These are phyloP conservation scores for Caenorhabditis sp. DNA, from an alignment of 2,888 invertebrate genomes.

Conservation along the genomic window DNA sequence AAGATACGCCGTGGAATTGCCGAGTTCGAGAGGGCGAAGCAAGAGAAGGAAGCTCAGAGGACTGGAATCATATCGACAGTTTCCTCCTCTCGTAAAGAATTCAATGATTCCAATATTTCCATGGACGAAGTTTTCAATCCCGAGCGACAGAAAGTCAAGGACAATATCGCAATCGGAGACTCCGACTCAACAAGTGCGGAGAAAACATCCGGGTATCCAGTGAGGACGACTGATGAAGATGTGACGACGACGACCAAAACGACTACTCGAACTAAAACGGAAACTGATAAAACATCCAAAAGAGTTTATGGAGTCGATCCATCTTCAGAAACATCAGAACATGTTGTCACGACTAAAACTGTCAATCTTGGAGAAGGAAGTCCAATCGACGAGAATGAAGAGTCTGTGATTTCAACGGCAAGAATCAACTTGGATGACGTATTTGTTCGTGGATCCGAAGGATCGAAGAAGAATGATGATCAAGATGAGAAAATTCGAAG, in stretches of 20 bases:
- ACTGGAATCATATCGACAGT: not conserved
- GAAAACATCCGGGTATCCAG: not conserved
- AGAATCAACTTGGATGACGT: slow-evolving; percentile 18
- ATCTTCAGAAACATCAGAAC: not conserved
- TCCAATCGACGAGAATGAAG: not conserved
- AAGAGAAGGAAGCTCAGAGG: slow-evolving; percentile 34
- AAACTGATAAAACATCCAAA: not conserved
- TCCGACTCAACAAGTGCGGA: not conserved
- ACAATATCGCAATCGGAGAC: not conserved
- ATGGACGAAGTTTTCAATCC: slow-evolving; percentile 39
- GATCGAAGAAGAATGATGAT: not conserved
- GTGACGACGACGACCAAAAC: slow-evolving; percentile 1
- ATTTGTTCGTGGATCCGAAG: slow-evolving; percentile 13
- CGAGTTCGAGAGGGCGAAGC: slow-evolving; percentile 36
- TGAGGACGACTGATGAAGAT: slow-evolving; percentile 3
- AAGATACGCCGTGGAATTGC: slow-evolving; percentile 36
- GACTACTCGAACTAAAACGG: not conserved
- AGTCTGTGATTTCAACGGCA: not conserved
- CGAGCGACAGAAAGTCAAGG: not conserved
- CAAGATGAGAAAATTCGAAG: slow-evolving; percentile 23
- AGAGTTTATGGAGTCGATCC: not conserved
- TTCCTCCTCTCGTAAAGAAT: not conserved
- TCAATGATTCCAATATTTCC: slow-evolving; percentile 40
- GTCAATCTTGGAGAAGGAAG: not conserved
- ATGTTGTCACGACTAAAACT: not conserved